These are phyloP conservation scores for Chascanopsetta lugubris DNA, from an alignment of 2,113 vertebrate genomes.

Conservation along the genomic window DNA sequence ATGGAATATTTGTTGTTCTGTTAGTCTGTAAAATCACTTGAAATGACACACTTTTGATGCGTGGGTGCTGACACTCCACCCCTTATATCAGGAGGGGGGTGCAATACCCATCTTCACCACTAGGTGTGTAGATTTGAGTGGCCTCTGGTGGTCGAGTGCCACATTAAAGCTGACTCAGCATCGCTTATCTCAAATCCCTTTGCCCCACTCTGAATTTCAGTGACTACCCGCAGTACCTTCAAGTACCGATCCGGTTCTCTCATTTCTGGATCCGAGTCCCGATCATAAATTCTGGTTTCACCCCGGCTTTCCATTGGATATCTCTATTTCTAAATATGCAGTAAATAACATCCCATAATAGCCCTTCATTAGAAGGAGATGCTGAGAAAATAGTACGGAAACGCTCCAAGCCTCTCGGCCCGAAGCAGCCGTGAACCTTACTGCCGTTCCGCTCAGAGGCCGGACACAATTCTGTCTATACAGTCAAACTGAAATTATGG, in stretches of 20 bases:
- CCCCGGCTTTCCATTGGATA: background rate
- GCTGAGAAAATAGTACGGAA: background rate
- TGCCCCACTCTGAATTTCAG: no score
- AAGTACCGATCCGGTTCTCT: no score
- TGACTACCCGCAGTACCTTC: no score
- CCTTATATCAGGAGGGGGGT: background rate
- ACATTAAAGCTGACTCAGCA: no score
- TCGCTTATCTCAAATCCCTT: no score
- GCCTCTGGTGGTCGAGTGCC: no score
- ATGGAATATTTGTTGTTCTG: no score
- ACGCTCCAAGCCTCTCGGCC: background rate
- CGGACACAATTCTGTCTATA: background rate
- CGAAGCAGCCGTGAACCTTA: conserved; percentile 1
- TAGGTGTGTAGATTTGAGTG: background rate
- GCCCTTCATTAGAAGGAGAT: background rate
- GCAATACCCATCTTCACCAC: background rate
- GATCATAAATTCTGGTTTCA: background rate
- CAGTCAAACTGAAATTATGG: background rate
- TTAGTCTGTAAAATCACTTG: no score
- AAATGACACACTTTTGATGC: no score
- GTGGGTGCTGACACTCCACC: no score
- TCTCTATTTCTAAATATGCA: background rate
- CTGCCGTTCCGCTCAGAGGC: background rate
- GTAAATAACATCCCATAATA: background rate
- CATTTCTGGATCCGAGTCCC: background rate